These are phyloP conservation scores for Lepidurus arcticus DNA, from an alignment of 1,140 invertebrate genomes.

Conservation along the genomic window DNA sequence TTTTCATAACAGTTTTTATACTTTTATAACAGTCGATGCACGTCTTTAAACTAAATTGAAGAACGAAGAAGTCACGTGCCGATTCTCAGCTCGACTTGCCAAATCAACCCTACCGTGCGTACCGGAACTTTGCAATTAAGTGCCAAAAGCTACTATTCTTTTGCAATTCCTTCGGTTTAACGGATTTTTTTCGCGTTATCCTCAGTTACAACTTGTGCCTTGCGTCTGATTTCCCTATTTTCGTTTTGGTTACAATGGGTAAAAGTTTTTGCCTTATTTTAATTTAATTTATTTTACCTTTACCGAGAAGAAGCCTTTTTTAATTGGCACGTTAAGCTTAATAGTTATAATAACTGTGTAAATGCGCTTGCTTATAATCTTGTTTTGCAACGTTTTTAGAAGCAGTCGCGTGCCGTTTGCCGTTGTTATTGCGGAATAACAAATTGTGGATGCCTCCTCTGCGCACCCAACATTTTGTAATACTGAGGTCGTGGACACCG, in stretches of 20 bases:
- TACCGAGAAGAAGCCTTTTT: background rate
- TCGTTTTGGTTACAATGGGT: background rate
- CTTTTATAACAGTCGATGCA: too few relatives aligned
- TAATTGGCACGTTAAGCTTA: background rate
- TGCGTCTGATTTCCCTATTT: background rate
- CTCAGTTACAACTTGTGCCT: background rate
- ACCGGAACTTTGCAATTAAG: too few relatives aligned
- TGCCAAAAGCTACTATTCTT: too few relatives aligned
- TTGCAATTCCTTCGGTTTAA: too few relatives aligned
- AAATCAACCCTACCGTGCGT: too few relatives aligned
- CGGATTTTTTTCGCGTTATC: too few relatives aligned
- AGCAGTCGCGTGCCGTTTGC: conserved; percentile 12
- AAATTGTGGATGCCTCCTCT: conserved; percentile 21
- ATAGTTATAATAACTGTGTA: background rate
- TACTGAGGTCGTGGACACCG: conserved; percentile 11
- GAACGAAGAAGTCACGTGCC: too few relatives aligned
- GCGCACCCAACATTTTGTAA: background rate
- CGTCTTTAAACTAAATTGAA: too few relatives aligned
- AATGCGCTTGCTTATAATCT: background rate
- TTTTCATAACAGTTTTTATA: too few relatives aligned
- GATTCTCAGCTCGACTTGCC: too few relatives aligned
- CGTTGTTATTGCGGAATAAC: background rate
- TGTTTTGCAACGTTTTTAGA: background rate
- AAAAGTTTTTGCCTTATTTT: background rate
- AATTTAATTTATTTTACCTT: background rate